These are phyloP conservation scores for Parapsyche elsis DNA, from an alignment of 1,140 invertebrate species.

Conservation along the genomic window DNA sequence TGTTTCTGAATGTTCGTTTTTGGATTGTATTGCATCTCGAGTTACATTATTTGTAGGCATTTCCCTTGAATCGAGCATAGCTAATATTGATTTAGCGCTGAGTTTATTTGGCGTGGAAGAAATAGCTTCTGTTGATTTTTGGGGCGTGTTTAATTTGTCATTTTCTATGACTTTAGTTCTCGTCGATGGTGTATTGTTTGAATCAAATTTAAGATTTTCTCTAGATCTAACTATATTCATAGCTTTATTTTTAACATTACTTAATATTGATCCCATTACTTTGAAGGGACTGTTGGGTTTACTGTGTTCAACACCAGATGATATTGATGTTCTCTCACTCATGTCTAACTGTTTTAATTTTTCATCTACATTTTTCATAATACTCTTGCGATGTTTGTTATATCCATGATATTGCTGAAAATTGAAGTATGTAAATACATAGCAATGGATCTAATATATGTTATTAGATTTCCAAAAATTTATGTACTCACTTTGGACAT, in stretches of 20 bases:
- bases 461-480: conserved; percentile 8
- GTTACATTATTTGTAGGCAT: background rate
- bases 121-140: too few relatives aligned
- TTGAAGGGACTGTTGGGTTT: conserved; percentile 45
- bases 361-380: conserved; percentile 66
- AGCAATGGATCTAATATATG: too few relatives aligned
- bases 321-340: conserved; percentile 41
- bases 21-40: background rate
- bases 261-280: conserved; percentile 64
- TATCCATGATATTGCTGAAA: conserved; percentile 68
- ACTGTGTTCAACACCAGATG: conserved; percentile 10
- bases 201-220: conserved; percentile 56
- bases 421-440: background rate
- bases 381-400: conserved; percentile 64
- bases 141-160: background rate
- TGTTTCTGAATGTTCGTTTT: background rate
- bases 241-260: conserved; percentile 68
- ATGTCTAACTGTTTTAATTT: conserved; percentile 58
- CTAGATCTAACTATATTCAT: conserved; percentile 66
- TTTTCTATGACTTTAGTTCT: background rate
- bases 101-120: conserved; percentile 3
- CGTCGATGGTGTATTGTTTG: background rate
- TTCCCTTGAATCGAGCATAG: conserved; percentile 25
- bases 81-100: conserved; percentile 32
- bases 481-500: conserved; percentile 26